Evolutionary conservation across 2,113 vertebrate genomes (phyloP), one percentile per base, ranked within the genome.

Genomic region (Nerophis lumbriciformis): DNA sequence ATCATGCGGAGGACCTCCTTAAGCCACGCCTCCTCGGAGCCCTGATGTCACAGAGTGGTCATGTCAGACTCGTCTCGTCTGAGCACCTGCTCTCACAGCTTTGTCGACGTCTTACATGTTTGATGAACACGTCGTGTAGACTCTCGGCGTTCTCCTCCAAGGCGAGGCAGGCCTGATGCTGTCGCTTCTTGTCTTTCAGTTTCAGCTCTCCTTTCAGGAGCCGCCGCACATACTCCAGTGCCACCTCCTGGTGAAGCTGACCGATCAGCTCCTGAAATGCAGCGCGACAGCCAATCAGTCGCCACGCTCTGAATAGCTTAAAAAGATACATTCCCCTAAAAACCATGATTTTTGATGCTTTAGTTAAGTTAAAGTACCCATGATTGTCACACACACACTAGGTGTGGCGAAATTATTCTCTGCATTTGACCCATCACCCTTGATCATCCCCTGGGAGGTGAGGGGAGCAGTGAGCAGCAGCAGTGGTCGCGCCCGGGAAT

Each of bases 121-220:
- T 66, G 1, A 1, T 47, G 70, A 94, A 94, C 37, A 94, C 82
- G 0, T 6, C 0, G 60, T 86, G 82, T 53, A 99, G 72, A 61
- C 19, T 57, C 0, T 88, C 61, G 0, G 86, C 90, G 0, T 94
- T 81, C 9, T 65, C 69, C 4, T 16, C 77, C 36, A 98, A 28
- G 1, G 62, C 67, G 0, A 1, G 0, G 0, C 87, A 88, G 50
- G 94, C 84, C 10, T 75, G 72, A 61, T 84, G 79, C 83, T 95
- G 93, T 65, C 79, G 85, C 0, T 66, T 49, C 0, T 61, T 55
- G 0, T 85, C 65, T 84, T 81, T 93, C 68, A 96, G 73, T 21
- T 84, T 90, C 53, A 94, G 57, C 4, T 89, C 77, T 52, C 76
- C 90, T 76, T 85, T 94, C 79, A 96, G 81, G 65, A 98, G 89